phyloP scores from a whole-genome alignment of 1,140 invertebrate species.

The Notospermus geniculatus region DNA sequence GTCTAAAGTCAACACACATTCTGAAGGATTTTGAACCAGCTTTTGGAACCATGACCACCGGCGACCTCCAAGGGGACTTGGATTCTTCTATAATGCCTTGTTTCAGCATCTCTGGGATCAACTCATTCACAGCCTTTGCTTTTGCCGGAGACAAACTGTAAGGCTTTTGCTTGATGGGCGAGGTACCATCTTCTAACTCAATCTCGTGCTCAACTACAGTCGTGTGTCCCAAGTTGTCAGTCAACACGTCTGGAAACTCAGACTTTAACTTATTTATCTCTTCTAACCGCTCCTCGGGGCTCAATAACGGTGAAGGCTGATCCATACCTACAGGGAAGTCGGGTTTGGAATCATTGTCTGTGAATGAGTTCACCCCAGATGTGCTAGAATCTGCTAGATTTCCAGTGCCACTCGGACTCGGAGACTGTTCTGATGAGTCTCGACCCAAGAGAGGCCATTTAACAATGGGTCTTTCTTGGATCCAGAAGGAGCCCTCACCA shows the following conservation, averaged over 20 bases:
- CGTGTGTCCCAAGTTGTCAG: neutral
- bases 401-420: too few relatives aligned
- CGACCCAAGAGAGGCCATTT: too few relatives aligned
- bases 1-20: slow-evolving; percentile 36
- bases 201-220: slow-evolving; percentile 1
- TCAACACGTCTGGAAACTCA: slow-evolving; percentile 1
- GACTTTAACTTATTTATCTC: neutral
- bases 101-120: slow-evolving; percentile 12
- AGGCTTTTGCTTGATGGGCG: slow-evolving; percentile 2
- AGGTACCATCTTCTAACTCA: neutral
- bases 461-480: too few relatives aligned
- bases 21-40: slow-evolving; percentile 27
- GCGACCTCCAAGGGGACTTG: slow-evolving; percentile 33
- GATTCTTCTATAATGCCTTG: slow-evolving; percentile 34
- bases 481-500: neutral
- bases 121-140: slow-evolving; percentile 10
- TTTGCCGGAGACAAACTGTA: slow-evolving; percentile 15
- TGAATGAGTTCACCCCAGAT: too few relatives aligned
- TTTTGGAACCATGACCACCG: slow-evolving; percentile 38
- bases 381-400: too few relatives aligned
- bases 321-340: too few relatives aligned
- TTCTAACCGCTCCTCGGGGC: neutral
- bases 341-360: too few relatives aligned
- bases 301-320: neutral
- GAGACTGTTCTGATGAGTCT: too few relatives aligned